These are phyloP conservation scores for Aleiodes leptofemur DNA, from an alignment of 2,888 invertebrate species.

Conservation along the genomic window DNA sequence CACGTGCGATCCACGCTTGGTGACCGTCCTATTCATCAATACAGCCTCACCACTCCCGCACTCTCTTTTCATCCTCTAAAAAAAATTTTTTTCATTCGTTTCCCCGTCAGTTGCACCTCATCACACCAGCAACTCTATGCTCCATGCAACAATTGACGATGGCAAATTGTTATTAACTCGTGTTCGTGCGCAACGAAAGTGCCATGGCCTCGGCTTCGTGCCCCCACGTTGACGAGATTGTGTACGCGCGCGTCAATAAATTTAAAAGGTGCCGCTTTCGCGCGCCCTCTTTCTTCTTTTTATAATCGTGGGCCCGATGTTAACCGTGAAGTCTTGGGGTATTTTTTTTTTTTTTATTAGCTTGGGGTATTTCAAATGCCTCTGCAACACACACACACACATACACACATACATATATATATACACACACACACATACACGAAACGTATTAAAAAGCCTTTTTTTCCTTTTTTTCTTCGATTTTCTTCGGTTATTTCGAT, in stretches of 20 bases:
- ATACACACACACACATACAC: no score
- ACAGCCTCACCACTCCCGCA: background rate
- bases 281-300: conserved; percentile 25
- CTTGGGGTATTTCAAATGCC: background rate
- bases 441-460: background rate
- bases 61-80: background rate
- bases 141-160: conserved; percentile 31
- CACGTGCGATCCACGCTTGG: conserved; percentile 42
- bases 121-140: conserved; percentile 1
- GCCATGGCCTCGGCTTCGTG: conserved; percentile 44
- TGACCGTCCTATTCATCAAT: conserved; percentile 25
- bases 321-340: conserved; percentile 23
- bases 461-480: background rate
- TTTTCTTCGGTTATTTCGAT: conserved; percentile 43
- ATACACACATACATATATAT: no score
- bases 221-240: conserved; percentile 42
- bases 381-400: no score
- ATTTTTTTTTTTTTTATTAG: no score
- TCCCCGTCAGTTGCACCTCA: conserved; percentile 34
- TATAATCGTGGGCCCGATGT: conserved; percentile 44
- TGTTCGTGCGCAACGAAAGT: conserved; percentile 60
- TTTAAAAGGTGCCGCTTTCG: conserved; percentile 46
- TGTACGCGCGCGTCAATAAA: conserved; percentile 46
- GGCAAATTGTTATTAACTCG: conserved; percentile 59
- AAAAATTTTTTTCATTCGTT: background rate